These are phyloP conservation scores for Agrilus cyanescens DNA, from an alignment of 2,888 invertebrate species.

Conservation along the genomic window DNA sequence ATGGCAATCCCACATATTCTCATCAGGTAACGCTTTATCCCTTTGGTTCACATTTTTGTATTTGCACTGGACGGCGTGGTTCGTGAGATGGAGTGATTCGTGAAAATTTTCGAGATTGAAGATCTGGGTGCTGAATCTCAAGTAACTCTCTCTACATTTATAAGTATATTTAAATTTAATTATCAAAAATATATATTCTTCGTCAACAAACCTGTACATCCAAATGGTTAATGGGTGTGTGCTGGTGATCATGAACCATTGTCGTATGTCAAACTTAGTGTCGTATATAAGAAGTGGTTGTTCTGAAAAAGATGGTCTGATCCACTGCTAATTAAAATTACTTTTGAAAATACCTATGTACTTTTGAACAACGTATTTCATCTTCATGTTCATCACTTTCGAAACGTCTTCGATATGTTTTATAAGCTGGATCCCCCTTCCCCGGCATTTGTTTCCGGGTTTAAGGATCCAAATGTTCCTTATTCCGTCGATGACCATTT, in stretches of 20 bases:
- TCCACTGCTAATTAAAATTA: too few relatives aligned
- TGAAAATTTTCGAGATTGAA: conserved; percentile 80
- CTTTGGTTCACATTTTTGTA: conserved; percentile 59
- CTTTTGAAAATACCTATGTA: conserved; percentile 63
- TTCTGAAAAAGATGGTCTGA: conserved; percentile 46
- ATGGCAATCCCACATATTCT: conserved; percentile 93
- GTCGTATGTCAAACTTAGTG: conserved; percentile 90
- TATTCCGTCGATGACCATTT: conserved; percentile 72
- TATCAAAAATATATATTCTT: not conserved
- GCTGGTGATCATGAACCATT: conserved; percentile 89
- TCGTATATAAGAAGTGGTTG: conserved; percentile 77
- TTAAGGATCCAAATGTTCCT: conserved; percentile 91
- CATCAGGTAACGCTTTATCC: conserved; percentile 66
- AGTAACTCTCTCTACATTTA: conserved; percentile 65
- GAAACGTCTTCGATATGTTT: conserved; percentile 79
- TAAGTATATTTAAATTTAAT: conserved; percentile 1
- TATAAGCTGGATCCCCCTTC: conserved; percentile 78
- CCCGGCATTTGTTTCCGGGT: conserved; percentile 83
- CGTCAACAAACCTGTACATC: conserved; percentile 66
- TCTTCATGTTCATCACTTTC: conserved; percentile 52
- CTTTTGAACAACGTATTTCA: conserved; percentile 86
- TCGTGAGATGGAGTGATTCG: conserved; percentile 86
- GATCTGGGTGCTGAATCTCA: conserved; percentile 84
- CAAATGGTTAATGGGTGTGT: conserved; percentile 84
- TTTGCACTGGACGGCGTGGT: conserved; percentile 85